A percentile compares a stretch with the other conserved stretches of the same genome.
These are phyloP conservation scores for Pogonocichla stellata DNA, from an alignment of 2,113 vertebrate genomes.

Conservation along the genomic window DNA sequence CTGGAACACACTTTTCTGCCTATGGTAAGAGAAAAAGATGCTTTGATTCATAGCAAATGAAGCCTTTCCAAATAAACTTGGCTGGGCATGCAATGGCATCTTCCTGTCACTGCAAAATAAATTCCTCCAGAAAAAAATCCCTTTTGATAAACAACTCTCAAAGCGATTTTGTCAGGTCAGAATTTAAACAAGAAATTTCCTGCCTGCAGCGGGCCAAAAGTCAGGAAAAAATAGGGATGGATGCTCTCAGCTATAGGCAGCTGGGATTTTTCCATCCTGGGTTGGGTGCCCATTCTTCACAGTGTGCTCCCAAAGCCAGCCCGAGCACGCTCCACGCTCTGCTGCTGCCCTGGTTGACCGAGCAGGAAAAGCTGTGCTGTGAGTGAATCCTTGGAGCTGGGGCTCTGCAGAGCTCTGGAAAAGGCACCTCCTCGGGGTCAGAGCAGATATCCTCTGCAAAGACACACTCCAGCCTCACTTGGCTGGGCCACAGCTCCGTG, in stretches of 20 bases:
- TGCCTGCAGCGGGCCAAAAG: background rate
- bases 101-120: slow-evolving; percentile 21
- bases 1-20: background rate
- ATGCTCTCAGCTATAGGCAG: background rate
- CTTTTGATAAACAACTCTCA: background rate
- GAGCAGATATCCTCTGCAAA: background rate
- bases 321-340: background rate
- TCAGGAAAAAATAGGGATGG: background rate
- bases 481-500: background rate
- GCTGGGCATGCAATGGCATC: background rate
- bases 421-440: background rate
- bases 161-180: background rate
- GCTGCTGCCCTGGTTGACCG: background rate
- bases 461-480: background rate
- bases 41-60: background rate
- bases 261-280: background rate
- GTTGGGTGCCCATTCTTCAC: background rate
- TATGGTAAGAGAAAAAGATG: background rate
- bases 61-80: slow-evolving; percentile 5
- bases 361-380: background rate
- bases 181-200: slow-evolving; percentile 15
- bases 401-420: background rate
- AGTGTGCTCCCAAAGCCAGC: background rate
- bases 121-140: background rate
- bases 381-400: background rate